Evolutionary conservation across 2,888 invertebrate genomes (phyloP), one percentile per base, ranked within the genome.

Genomic region (Plebejus anna): DNA sequence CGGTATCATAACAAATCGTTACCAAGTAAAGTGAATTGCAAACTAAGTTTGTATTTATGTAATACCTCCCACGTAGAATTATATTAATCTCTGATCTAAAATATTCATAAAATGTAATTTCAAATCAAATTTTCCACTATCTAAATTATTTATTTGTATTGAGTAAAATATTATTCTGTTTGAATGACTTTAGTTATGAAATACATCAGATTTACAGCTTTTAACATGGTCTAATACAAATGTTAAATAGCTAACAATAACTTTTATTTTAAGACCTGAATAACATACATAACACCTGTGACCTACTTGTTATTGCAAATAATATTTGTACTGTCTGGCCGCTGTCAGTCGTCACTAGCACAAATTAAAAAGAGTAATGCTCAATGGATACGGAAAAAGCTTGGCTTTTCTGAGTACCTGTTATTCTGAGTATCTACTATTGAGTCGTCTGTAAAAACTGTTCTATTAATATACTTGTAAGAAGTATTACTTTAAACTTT

Each of bases 201-300:
- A 13, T 16, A 36, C 1, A 4, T 16, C 1, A 32, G 32, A 61
- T 61, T 61, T 28, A 22, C 1, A 22, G 66, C 4, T 5, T 32
- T 11, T 13, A 2, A 36, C 11, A 66, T 66, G 66, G 9, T 66
- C 66, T 66, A 9, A 28, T 61, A 28, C 22, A 7, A 61, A 61
- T 61, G 22, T 70, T 70, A 70, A 38, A 38, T 38, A 7, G 38
- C 9, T 36, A 66, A 36, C 66, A 66, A 66, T 66, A 66, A 66
- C 5, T 22, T 22, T 28, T 59, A 59, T 36, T 70, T 38, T 36
- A n/a, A 42, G 72, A n/a, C 38, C 9, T 22, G 42, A 71, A 28
- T 55, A 32, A 51, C 22, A 51, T 36, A 16, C 32, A 28, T 16
- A 73, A 51, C 75, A 75, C 75, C 75, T 75, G 75, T 38, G 75